Percentiles rank a stretch among this genome's conserved stretches.
Evolutionary conservation across 1,140 invertebrate species (phyloP).

Genomic region (Cotesia chilonis): DNA sequence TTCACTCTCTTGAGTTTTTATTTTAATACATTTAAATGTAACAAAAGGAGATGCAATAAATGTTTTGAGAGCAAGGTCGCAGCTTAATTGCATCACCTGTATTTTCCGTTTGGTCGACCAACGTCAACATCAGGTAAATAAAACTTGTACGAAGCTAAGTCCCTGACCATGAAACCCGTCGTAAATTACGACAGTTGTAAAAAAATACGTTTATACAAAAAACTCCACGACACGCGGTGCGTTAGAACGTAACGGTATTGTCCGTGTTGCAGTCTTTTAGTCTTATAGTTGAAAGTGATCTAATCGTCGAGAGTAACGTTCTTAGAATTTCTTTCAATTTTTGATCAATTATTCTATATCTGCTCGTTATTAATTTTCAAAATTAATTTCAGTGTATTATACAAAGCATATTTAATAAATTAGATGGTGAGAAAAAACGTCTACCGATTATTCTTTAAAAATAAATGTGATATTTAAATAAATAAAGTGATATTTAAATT

Average conservation of each 20-base stretch:
- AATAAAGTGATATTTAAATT: too few relatives aligned
- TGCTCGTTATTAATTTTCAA: not conserved
- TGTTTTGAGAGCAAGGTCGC: conserved; percentile 59
- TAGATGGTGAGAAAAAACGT: too few relatives aligned
- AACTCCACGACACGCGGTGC: conserved; percentile 47
- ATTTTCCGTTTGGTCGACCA: conserved; percentile 1
- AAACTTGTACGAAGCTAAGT: conserved; percentile 44
- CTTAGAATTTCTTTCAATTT: conserved; percentile 23
- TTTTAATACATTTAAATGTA: not conserved
- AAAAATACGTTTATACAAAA: conserved; percentile 39
- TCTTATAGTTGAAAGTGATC: not conserved
- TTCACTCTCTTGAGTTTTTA: too few relatives aligned
- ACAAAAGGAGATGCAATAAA: conserved; percentile 46
- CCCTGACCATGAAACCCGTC: conserved; percentile 48
- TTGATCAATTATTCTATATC: conserved; percentile 24
- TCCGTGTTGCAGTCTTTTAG: conserved; percentile 11
- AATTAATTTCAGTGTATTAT: too few relatives aligned
- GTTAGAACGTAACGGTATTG: conserved; percentile 48
- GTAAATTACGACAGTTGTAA: conserved; percentile 55
- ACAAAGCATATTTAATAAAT: too few relatives aligned
- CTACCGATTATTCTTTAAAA: too few relatives aligned
- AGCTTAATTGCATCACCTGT: conserved; percentile 60
- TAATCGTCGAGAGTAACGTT: not conserved
- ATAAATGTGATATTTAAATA: too few relatives aligned
- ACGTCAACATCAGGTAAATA: conserved; percentile 11